Evolutionary conservation across 2,797 vertebrate genomes (phyloP), one percentile per base, ranked within the genome.

Genomic region (Coregonus ussuriensis): DNA sequence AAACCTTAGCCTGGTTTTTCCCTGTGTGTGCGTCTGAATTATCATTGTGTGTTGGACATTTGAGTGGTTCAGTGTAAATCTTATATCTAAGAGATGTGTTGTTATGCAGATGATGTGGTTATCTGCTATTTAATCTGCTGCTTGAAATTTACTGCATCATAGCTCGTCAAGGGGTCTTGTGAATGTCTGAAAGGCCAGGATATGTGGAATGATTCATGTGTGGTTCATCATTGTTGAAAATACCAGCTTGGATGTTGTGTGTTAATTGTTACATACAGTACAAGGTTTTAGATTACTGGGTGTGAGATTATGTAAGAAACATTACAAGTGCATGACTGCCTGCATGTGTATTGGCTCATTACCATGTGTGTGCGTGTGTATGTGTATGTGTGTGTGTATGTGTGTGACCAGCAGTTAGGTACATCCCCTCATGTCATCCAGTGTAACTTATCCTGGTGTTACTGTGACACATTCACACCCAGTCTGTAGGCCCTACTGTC

Each of bases 391-490:
- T 37, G 16, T 75, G 67, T 77, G 53, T 75, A 62, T 75, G 1
- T 77, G 59, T 71, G 11, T 73, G 56, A n/a, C 14, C 16, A 14
- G 3, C 15, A 4, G 13, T 33, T 37, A 18, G 29, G 14, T 5
- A 3, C 6, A 56, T 75, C 4, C 54, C 21, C 13, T 5, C 33
- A 5, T 51, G 0, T 59, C 29, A 59, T 14, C 47, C 29, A 37
- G 7, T 62, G 4, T 77, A 71, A 74, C 73, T 14, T 56, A 35
- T 79, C 15, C 62, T 71, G 14, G 21, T 65, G 66, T 65, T 18
- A 80, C 13, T 77, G 83, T 53, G 82, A 74, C 62, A 79, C 54
- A 29, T 82, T 37, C 56, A 70, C 74, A 71, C 35, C 35, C 67
- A 35, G 52, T n/a, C 4, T 56, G 52, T 53, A 16, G 29, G 53